phyloP scores from a whole-genome alignment of 2,797 vertebrate species.

The Lithobates sylvaticus region DNA sequence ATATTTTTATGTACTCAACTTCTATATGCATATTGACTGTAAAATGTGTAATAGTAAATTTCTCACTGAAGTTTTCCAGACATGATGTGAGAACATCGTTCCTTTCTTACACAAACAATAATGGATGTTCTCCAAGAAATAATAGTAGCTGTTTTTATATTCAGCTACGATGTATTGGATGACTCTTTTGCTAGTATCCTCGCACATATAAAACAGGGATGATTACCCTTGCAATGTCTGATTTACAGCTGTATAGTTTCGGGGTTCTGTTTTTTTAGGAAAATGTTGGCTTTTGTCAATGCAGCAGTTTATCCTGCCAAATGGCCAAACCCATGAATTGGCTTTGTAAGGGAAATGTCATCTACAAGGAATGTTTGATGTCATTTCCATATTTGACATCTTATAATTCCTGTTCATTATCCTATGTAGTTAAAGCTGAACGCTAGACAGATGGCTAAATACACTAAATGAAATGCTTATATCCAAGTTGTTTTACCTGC shows the following conservation, averaged over 20 bases:
- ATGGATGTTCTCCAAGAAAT: constrained; percentile 1
- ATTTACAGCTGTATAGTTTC: background rate
- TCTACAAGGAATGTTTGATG: background rate
- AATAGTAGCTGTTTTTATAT: background rate
- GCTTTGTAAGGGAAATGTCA: background rate
- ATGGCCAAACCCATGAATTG: background rate
- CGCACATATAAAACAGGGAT: background rate
- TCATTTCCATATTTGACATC: too few relatives aligned
- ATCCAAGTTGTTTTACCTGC: too few relatives aligned
- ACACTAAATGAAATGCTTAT: too few relatives aligned
- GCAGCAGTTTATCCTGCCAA: background rate
- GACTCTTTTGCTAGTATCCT: background rate
- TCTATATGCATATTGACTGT: constrained; percentile 6
- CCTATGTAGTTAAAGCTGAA: background rate
- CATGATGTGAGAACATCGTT: background rate
- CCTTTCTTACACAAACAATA: background rate
- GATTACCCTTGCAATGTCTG: background rate
- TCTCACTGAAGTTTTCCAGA: constrained; percentile 15
- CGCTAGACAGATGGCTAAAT: background rate
- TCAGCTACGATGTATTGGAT: background rate
- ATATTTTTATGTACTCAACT: constrained; percentile 6
- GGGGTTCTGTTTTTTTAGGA: background rate
- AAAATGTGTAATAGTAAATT: constrained; percentile 11
- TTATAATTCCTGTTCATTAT: background rate
- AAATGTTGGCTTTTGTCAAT: background rate